Conservation (phyloP, 2,797 vertebrate genomes). For the Gadopsis marmoratus region DNA sequence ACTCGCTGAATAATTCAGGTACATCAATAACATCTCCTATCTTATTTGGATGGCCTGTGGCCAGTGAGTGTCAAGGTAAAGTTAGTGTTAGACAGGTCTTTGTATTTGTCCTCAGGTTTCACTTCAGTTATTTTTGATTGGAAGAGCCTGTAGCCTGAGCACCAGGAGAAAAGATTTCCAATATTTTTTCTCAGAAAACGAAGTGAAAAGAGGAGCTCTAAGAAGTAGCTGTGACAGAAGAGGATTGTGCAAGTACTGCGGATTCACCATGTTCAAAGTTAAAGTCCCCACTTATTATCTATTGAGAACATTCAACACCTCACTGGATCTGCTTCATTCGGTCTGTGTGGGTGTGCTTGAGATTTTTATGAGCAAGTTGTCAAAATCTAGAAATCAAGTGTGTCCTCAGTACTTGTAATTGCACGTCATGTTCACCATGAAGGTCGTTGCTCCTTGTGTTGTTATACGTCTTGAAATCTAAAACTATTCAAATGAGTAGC, state of each 20-base stretch:
- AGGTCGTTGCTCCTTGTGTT: background rate
- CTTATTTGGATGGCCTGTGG: conserved; percentile 54
- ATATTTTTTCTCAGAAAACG: conserved; percentile 8
- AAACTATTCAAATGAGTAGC: conserved; percentile 1
- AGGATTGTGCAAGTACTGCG: background rate
- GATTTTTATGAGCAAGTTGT: background rate
- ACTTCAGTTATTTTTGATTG: conserved; percentile 36
- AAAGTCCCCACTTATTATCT: conserved; percentile 2
- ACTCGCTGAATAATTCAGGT: conserved; percentile 73
- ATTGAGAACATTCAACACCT: background rate
- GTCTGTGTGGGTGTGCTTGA: background rate
- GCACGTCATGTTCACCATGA: conserved; percentile 9
- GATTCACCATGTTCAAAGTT: background rate
- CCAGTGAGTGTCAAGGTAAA: conserved; percentile 41
- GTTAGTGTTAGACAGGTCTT: conserved; percentile 52
- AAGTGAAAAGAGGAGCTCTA: conserved; percentile 13
- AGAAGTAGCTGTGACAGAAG: conserved; percentile 5
- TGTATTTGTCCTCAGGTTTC: conserved; percentile 45
- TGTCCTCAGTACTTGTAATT: conserved; percentile 20
- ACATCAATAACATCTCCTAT: conserved; percentile 59
- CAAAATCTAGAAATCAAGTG: no score
- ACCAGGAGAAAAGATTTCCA: conserved; percentile 17
- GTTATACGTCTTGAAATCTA: conserved; percentile 5
- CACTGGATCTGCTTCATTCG: background rate
- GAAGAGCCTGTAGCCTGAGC: background rate